These are phyloP conservation scores for Hirudo medicinalis DNA, from an alignment of 1,140 invertebrate genomes.

Conservation along the genomic window DNA sequence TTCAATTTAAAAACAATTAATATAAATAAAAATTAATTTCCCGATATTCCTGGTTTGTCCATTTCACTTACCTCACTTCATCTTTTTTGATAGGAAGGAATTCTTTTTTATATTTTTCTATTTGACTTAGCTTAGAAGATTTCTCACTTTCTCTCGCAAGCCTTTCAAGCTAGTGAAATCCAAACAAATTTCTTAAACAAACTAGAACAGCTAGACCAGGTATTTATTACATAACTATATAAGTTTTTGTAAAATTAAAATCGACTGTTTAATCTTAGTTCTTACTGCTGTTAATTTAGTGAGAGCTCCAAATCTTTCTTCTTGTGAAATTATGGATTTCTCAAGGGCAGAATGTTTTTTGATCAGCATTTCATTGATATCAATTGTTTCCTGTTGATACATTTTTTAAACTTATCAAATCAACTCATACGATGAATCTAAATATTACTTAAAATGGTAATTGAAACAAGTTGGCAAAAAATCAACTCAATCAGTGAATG, in stretches of 20 bases:
- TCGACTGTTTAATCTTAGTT: constrained; percentile 23
- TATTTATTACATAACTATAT: too few relatives aligned
- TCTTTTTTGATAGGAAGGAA: constrained; percentile 1
- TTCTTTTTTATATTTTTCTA: constrained; percentile 5
- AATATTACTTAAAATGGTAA: too few relatives aligned
- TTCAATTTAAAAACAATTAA: too few relatives aligned
- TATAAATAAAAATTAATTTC: too few relatives aligned
- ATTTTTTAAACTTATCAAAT: not conserved
- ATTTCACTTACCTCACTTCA: not conserved
- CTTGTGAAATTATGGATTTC: constrained; percentile 93
- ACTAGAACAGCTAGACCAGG: too few relatives aligned
- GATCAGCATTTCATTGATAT: constrained; percentile 68
- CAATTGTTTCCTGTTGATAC: not conserved
- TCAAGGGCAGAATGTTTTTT: constrained; percentile 99
- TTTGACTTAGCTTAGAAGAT: not conserved
- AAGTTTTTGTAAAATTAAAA: too few relatives aligned
- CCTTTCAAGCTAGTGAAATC: not conserved
- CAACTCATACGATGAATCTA: too few relatives aligned
- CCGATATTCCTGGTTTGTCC: too few relatives aligned
- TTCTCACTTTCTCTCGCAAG: not conserved
- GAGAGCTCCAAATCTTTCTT: constrained; percentile 93
- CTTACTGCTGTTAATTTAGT: constrained; percentile 90
- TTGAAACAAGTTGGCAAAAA: too few relatives aligned
- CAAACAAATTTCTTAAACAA: too few relatives aligned
- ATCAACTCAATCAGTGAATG: not conserved